Base-by-base conservation (phyloP, 2,797 vertebrate genomes). In the Momotus momota region DNA sequence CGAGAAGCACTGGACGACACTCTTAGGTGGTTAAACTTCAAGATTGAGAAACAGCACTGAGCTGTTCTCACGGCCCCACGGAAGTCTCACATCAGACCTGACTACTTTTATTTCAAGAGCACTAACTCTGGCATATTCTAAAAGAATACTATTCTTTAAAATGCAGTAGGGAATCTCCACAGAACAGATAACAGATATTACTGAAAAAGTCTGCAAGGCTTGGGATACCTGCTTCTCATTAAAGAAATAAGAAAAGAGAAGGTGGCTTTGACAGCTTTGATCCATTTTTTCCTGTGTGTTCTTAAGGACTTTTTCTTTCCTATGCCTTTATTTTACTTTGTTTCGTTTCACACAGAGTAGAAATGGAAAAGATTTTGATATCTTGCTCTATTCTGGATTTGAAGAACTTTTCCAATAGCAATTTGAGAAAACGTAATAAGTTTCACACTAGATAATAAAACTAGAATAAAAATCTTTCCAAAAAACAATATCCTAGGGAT, bases 1-100 rank as follows among this genome's bases (percentile, higher is more conserved):
- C 19, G 52, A 10, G 38, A 57, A 10, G 16, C 4, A 0, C 70
- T 49, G 69, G 51, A 14, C 19, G 17, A 0, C 5, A 4, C 29
- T 82, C 8, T n/a, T 62, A 21, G 5, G 3, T n/a, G 29, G n/a
- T 43, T 72, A 48, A 54, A 62, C 12, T 75, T 79, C 1, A 3
- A 40, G 25, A 2, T 27, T 38, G 58, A 49, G 25, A 75, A 29
- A 31, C 13, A 57, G 31, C 23, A 35, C 21, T 57, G 41, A 71
- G 6, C 55, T 78, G 12, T 61, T 78, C 12, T 62, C 45, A 22
- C 65, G 27, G 82, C 20, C 7, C 9, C 13, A 7, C 7, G 33
- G 40, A 25, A 16, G 10, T 45, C 13, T 89, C 40, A 40, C 19
- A n/a, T 70, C 58, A 54, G 31, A 17, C 57, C 6, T 72, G 65